phyloP scores from a whole-genome alignment of 2,113 vertebrate species.

The Rostratula benghalensis region DNA sequence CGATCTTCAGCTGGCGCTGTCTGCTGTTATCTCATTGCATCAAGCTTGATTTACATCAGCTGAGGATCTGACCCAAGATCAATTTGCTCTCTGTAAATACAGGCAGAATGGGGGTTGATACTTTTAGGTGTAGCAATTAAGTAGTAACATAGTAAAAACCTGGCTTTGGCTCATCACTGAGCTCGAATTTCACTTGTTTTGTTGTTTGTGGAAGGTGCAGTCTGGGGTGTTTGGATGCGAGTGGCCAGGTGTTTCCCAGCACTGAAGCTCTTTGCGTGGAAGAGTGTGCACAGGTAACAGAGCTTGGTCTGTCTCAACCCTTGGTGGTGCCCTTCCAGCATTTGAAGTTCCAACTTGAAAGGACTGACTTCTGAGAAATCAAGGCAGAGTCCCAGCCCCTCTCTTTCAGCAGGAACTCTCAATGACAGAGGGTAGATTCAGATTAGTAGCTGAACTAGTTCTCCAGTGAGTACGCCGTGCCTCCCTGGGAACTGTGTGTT shows the following conservation, averaged over 20 bases:
- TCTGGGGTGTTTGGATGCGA: neutral
- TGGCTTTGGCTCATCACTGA: neutral
- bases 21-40: neutral
- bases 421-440: neutral
- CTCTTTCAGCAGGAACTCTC: neutral
- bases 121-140: neutral
- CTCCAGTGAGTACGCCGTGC: neutral
- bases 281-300: neutral
- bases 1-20: neutral
- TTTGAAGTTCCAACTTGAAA: constrained; percentile 55
- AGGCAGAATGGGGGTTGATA: neutral
- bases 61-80: neutral
- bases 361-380: constrained; percentile 14
- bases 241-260: constrained; percentile 17
- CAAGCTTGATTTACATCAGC: neutral
- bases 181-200: constrained; percentile 20
- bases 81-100: neutral
- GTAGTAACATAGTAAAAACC: neutral
- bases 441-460: neutral
- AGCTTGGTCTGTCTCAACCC: neutral
- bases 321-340: neutral
- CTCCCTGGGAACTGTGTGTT: neutral
- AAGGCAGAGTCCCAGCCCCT: neutral
- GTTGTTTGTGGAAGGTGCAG: neutral
- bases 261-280: neutral